Conservation (phyloP, 2,113 vertebrate species). For the Abramis brama region DNA sequence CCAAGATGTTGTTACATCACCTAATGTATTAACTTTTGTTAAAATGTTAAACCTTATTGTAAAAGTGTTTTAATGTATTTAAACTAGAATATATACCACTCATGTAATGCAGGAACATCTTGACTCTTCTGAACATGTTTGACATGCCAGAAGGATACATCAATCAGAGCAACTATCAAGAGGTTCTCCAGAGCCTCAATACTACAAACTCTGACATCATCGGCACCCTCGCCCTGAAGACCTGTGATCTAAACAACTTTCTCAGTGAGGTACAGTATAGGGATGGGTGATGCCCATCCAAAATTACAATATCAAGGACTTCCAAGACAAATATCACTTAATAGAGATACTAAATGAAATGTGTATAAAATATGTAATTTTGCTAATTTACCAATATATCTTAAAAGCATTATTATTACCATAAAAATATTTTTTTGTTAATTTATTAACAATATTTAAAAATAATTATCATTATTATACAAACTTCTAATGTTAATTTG, state of each 20-base stretch:
- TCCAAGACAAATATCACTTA: neutral
- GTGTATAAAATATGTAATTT: neutral
- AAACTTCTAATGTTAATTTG: no score
- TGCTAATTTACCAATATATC: neutral
- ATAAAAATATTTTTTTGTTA: no score
- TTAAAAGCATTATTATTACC: no score
- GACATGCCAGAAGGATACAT: conserved; percentile 65
- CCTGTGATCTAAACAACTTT: conserved; percentile 66
- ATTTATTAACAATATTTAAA: no score
- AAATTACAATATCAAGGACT: neutral
- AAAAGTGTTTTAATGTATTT: neutral
- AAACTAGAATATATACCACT: neutral
- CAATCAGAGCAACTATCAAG: conserved; percentile 63
- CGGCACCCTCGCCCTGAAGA: conserved; percentile 59
- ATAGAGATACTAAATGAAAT: neutral
- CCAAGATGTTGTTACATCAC: neutral
- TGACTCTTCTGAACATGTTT: conserved; percentile 68
- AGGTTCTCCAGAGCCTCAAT: conserved; percentile 57
- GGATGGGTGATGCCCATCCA: neutral
- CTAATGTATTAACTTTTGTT: neutral
- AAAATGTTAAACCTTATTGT: neutral
- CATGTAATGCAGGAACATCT: conserved; percentile 65
- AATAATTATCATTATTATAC: no score
- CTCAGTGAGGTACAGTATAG: conserved; percentile 68
- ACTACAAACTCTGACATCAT: conserved; percentile 56